Evolutionary conservation across 2,797 vertebrate genomes (phyloP).

Genomic region (Myotis planiceps): DNA sequence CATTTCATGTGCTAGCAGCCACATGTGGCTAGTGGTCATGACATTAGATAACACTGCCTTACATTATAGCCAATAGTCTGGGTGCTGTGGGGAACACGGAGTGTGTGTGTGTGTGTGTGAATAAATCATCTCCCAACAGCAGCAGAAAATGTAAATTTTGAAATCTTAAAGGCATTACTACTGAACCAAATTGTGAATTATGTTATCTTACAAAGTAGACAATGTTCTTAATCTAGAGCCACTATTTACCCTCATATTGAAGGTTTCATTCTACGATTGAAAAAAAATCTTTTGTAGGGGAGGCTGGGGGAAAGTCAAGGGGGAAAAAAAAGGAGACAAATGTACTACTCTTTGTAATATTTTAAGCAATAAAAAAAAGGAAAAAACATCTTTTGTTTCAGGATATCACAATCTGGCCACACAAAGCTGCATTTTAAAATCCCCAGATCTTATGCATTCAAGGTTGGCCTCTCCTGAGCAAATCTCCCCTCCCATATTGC

Average conservation of each 20-base stretch:
- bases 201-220: background rate
- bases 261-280: background rate
- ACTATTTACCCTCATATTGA: background rate
- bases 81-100: background rate
- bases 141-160: background rate
- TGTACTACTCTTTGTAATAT: no score
- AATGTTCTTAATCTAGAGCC: background rate
- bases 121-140: background rate
- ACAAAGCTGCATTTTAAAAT: constrained; percentile 1
- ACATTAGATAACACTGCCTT: background rate
- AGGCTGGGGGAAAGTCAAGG: no score
- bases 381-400: background rate
- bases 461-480: background rate
- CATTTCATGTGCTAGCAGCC: background rate
- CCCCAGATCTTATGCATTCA: background rate
- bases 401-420: background rate
- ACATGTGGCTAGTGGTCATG: background rate
- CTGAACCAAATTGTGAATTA: background rate
- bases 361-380: no score
- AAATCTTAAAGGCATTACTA: background rate
- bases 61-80: background rate
- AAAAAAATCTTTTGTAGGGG: background rate
- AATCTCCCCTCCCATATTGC: background rate
- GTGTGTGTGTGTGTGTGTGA: background rate
- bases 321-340: no score